Conservation (phyloP, 2,888 invertebrate species). For the Parnassius mnemosyne region DNA sequence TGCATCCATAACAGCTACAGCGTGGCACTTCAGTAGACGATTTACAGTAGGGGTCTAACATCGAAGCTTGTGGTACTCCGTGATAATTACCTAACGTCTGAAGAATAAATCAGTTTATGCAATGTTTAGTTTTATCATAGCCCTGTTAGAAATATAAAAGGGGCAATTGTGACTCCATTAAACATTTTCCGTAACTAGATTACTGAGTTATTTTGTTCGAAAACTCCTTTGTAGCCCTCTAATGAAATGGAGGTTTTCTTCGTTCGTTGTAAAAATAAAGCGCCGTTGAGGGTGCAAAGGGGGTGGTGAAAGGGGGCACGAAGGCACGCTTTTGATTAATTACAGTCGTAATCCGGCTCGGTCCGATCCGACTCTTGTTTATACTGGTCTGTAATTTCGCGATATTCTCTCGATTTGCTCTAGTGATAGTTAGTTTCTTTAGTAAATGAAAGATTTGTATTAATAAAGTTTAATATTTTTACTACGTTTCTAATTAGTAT, state of each 20-base stretch:
- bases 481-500: too few species aligned
- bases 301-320: not conserved
- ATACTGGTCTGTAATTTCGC: constrained; percentile 5
- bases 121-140: not conserved
- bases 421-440: not conserved
- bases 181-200: constrained; percentile 11
- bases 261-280: constrained; percentile 7
- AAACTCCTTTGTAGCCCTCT: constrained; percentile 9
- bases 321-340: constrained; percentile 12
- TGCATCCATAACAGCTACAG: too few species aligned
- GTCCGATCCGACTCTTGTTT: constrained; percentile 4
- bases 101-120: too few species aligned
- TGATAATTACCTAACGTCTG: too few species aligned
- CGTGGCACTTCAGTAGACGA: too few species aligned
- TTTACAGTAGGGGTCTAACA: too few species aligned
- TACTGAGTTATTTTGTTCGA: constrained; percentile 1
- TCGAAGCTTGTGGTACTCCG: too few species aligned
- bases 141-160: not conserved
- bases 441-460: too few species aligned
- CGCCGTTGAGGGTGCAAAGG: constrained; percentile 1
- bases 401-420: not conserved
- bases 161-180: constrained; percentile 2
- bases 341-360: constrained; percentile 4
- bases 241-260: constrained; percentile 18
- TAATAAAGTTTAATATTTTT: too few species aligned